Evolutionary conservation across 2,113 vertebrate species (phyloP).

Genomic region (Crotalus horridus): DNA sequence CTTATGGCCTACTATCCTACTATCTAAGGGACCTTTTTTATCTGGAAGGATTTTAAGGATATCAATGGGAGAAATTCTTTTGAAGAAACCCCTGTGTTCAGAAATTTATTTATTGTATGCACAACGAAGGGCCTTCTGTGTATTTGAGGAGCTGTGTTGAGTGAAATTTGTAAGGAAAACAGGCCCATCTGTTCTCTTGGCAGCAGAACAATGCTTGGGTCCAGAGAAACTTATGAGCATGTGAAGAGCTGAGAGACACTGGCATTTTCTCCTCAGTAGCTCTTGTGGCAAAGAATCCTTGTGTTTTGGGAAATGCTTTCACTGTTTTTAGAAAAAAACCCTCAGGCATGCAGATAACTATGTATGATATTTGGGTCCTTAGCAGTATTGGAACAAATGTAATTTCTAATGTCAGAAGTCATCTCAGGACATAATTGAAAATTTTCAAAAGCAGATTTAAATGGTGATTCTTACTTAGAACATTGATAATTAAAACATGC

Average conservation of each 20-base stretch:
- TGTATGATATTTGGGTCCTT: neutral
- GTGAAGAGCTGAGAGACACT: neutral
- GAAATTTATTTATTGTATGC: no score
- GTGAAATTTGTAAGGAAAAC: neutral
- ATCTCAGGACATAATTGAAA: neutral
- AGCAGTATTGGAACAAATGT: neutral
- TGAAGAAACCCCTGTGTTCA: no score
- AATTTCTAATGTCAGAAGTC: no score
- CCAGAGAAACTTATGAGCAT: slow-evolving; percentile 1
- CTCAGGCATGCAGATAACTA: neutral
- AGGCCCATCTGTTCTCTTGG: neutral
- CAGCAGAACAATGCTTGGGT: slow-evolving; percentile 1
- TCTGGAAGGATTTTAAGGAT: no score
- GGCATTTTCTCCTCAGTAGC: neutral
- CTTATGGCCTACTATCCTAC: no score
- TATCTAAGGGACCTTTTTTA: no score
- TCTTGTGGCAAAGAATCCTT: neutral
- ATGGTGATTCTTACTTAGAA: neutral
- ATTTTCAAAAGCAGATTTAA: neutral
- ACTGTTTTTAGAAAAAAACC: neutral
- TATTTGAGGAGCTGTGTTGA: neutral
- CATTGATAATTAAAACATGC: neutral
- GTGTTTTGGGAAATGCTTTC: neutral
- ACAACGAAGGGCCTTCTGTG: no score
- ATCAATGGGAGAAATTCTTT: no score